A percentile compares a stretch with the other conserved stretches of the same genome.
Conservation (phyloP, 2,888 invertebrate genomes). For the Orthosia cruda region DNA sequence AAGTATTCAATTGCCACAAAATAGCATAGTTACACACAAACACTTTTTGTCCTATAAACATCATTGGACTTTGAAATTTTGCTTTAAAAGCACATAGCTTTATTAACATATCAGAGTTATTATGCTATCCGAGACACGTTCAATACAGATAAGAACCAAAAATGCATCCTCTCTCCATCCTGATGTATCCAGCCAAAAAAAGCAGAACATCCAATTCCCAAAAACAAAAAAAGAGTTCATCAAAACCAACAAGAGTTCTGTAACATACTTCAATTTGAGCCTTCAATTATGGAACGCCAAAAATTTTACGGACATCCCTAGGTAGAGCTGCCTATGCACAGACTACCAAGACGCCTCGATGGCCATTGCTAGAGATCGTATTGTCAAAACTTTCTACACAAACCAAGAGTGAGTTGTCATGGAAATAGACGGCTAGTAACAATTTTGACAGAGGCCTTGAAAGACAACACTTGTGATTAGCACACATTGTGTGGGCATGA, state of each 20-base stretch:
- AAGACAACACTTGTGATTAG: no score
- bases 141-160: not conserved
- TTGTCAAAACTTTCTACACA: not conserved
- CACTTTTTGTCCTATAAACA: no score
- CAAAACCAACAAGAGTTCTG: conserved; percentile 14
- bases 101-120: no score
- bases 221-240: conserved; percentile 2
- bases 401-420: not conserved
- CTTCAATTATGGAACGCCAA: conserved; percentile 40
- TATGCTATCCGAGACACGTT: no score
- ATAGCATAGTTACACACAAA: no score
- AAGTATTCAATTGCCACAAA: no score
- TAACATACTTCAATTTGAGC: conserved; percentile 43
- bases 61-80: no score
- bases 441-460: no score
- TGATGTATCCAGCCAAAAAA: not conserved
- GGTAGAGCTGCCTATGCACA: conserved; percentile 6
- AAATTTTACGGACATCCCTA: conserved; percentile 37
- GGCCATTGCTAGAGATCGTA: not conserved
- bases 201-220: not conserved
- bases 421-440: not conserved
- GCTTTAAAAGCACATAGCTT: no score
- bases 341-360: not conserved
- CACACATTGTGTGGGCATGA: no score
- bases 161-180: not conserved